Evolutionary conservation across 2,113 vertebrate species (phyloP).

Genomic region (Gallinago media): DNA sequence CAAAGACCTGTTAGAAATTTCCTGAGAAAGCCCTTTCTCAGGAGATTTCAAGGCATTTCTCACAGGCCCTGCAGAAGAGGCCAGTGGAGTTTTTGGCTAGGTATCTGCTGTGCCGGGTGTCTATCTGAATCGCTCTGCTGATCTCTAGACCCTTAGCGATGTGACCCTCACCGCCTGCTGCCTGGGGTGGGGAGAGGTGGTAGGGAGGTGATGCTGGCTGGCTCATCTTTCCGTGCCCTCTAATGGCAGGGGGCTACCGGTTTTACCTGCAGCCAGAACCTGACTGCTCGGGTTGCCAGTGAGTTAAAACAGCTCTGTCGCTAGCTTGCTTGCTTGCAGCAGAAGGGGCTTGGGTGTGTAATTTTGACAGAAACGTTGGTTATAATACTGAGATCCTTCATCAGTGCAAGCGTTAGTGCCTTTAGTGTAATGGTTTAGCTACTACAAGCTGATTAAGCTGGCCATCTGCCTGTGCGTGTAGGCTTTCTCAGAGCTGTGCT

Average conservation of each 20-base stretch:
- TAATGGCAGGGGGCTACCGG: background rate
- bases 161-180: background rate
- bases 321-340: background rate
- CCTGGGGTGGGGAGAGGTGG: background rate
- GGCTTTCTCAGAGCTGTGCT: background rate
- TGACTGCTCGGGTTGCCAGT: background rate
- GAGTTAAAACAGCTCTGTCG: background rate
- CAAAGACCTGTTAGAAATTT: background rate
- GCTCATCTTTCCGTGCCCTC: background rate
- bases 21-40: background rate
- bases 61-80: background rate
- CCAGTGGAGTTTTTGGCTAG: background rate
- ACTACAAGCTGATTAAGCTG: background rate
- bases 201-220: background rate
- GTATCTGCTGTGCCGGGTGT: background rate
- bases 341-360: background rate
- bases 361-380: background rate
- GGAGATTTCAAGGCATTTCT: constrained; percentile 6
- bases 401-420: background rate
- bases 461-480: background rate
- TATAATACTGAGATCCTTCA: background rate
- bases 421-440: background rate
- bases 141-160: background rate
- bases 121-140: background rate
- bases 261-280: background rate